phyloP scores from a whole-genome alignment of 2,797 vertebrate genomes.

The Manis pentadactyla region DNA sequence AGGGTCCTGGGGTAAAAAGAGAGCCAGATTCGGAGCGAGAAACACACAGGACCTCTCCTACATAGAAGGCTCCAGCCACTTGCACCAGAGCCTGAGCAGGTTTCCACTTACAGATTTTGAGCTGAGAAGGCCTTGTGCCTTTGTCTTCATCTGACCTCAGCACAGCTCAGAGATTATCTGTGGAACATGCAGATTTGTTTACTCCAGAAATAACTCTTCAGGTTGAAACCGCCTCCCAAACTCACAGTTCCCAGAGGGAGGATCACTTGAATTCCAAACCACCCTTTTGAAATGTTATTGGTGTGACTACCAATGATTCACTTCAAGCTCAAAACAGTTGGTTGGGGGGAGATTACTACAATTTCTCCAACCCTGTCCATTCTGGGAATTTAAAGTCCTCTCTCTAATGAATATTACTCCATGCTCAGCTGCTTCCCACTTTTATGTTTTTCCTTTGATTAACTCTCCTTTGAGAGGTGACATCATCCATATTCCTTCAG shows the following conservation, averaged over 20 bases:
- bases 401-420: neutral
- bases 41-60: neutral
- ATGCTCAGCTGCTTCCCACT: neutral
- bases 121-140: neutral
- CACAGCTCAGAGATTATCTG: neutral
- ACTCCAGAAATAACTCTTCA: neutral
- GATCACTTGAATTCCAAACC: neutral
- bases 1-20: neutral
- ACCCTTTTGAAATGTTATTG: neutral
- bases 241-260: neutral
- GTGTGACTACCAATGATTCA: neutral
- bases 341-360: neutral
- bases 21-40: neutral
- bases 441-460: neutral
- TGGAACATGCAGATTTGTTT: neutral
- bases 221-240: neutral
- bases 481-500: neutral
- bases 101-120: neutral
- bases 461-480: neutral
- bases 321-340: neutral
- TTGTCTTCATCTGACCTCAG: too few relatives aligned
- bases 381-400: neutral
- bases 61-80: neutral
- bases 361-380: neutral
- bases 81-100: neutral